Base-by-base conservation (phyloP, 2,888 invertebrate species). In the Trachelus troglodyta region DNA sequence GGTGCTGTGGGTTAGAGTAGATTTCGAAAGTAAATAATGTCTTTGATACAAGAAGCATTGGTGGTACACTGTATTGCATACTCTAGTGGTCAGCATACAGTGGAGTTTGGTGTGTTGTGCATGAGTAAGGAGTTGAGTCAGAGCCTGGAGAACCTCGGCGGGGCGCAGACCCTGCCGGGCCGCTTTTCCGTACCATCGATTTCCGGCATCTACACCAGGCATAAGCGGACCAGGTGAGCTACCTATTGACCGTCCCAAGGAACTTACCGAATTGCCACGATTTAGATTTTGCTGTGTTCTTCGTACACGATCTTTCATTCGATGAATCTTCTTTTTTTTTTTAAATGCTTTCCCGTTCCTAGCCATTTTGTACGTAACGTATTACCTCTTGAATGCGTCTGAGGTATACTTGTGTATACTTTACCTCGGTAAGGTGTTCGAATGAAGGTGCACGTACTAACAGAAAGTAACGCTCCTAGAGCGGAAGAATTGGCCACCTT, bases 151-250 rank as follows among this genome's bases (percentile, higher is more conserved):
- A 92, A 92, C 93, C 94, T 93, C 94, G 94, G 92, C 92, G 94
- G 92, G 93, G 94, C 92, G 92, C 91, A 91, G 92, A 93, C 94
- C 93, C 95, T 95, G 89, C 94, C 94, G 94, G 95, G 94, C 92
- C 94, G 93, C 90, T 93, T 94, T 91, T 93, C 93, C 92, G 93
- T 94, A 91, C 90, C 91, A 81, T 90, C 91, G 87, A 92, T 96
- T 93, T 95, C 95, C 92, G 95, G 95, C 93, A 95, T 95, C 93
- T 95, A 96, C 92, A 95, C 95, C 93, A 95, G 95, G 91, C 96
- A 96, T 93, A 96, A 96, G 93, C 94, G 96, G 93, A 95, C 95
- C 94, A 96, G 96, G 96, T 96, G 95, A 94, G 93, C 91, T 86
- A 40, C 40, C 15, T 40, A 78, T 40, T 75, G 34, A 78, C 35